Evolutionary conservation across 2,888 invertebrate genomes (phyloP), one percentile per base, ranked within the genome.

Genomic region (Agrotis ipsilon): DNA sequence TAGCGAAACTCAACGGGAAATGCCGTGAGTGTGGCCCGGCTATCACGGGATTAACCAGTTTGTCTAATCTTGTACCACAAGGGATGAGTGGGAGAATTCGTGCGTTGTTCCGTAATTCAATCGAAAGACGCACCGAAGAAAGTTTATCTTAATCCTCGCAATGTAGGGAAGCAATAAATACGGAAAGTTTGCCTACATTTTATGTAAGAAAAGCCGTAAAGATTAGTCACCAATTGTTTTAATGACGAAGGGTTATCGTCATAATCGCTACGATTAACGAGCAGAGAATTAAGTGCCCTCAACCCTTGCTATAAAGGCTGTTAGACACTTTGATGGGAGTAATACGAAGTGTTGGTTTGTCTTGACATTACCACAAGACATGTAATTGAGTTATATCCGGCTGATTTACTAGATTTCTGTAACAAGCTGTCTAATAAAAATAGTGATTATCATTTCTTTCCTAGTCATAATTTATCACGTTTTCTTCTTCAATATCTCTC

Each of bases 11-110:
- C 39, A 39, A 39, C 39, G 39, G 9, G 9, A 39, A 39, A 39
- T 11, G 11, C 39, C 39, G 39, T 39, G 1, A 39, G 39, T 39
- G 39, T 39, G 39, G 11, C 39, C 39, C 39, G 4, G 39, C 39
- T 39, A 11, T 57, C 46, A 61, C 24, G 39, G 24, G 49, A 73
- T 68, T 57, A 51, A 73, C 60, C 59, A 76, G 75, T 73, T 60
- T 75, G 68, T 68, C 39, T 16, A 49, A 76, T 68, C 48, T 51
- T 16, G 27, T 55, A 45, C 18, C 14, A 39, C 48, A 45, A 24
- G 19, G 21, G 48, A n/a, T 49, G 69, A 32, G 61, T 75, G 48
- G 46, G 39, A 49, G 21, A 52, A 58, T 62, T 24, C 46, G n/a
- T 21, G 51, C n/a, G 46, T 54, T 21, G 58, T 60, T 19, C 3